Evolutionary conservation across 2,888 invertebrate species (phyloP), one percentile per base, ranked within the genome.

Genomic region (Sinodicranocentrus sp.): DNA sequence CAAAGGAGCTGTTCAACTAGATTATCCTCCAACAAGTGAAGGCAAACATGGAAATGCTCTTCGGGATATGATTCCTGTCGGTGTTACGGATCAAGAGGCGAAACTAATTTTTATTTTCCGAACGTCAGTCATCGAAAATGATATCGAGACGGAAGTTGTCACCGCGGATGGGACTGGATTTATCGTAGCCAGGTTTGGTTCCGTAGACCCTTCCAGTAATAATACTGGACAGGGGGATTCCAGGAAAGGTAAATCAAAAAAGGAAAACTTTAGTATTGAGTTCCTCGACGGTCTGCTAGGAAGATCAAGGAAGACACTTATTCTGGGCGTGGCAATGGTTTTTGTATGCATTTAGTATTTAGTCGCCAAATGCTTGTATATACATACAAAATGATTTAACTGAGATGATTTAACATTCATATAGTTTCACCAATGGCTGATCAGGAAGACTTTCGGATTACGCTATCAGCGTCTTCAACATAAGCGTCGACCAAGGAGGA

Each of bases 81-180:
- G 68, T 5, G 75, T 82, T 0, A 33, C 67, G 0, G 75, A 44
- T 13, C 17, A 48, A 6, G 61, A 82, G 23, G 67, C 23, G 8
- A 15, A 75, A 5, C 52, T 82, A 1, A 52, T n/a, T 0, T 82
- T 82, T 52, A 82, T 82, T 17, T 82, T 82, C 21, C 73, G 82
- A 0, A 25, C 52, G 2, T 19, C 80, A 2, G 33, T 63, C 0
- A 28, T 19, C 0, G 25, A n/a, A 13, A 23, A 28, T 19, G 48
- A 23, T 5, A 6, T 1, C 1, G 21, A 63, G 13, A 75, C 75
- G 21, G 82, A 82, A 48, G 44, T 82, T 0, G 28, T 82, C 5
- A 61, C 82, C 1, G 82, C 82, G 13, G 82, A 82, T 21, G 82
- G 82, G 13, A 68, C 75, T 6, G 82, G 44, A 8, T 75, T 82